These are phyloP conservation scores for Limnephilus rhombicus DNA, from an alignment of 2,888 invertebrate species.

Conservation along the genomic window DNA sequence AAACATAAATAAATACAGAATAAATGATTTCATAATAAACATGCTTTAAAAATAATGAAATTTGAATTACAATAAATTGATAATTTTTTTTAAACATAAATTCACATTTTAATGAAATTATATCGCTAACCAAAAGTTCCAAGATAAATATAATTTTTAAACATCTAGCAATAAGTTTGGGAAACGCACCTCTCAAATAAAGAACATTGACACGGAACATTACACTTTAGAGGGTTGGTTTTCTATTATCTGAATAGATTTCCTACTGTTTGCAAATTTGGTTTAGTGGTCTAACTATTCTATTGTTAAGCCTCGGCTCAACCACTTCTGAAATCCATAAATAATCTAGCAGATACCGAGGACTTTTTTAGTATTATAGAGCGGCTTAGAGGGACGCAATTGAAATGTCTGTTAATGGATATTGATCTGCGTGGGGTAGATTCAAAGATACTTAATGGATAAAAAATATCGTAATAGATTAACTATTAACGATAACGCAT, in stretches of 20 bases:
- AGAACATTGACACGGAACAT: slow-evolving; percentile 57
- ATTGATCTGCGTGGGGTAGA: slow-evolving; percentile 17
- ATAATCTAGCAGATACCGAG: slow-evolving; percentile 53
- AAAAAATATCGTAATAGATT: neutral
- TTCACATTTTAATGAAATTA: no score
- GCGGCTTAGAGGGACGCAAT: slow-evolving; percentile 27
- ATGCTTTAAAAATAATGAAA: no score
- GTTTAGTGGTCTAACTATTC: slow-evolving; percentile 50
- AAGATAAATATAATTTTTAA: no score
- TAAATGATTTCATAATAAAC: no score
- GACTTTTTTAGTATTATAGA: slow-evolving; percentile 49
- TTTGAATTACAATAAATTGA: no score
- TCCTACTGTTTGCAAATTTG: slow-evolving; percentile 59
- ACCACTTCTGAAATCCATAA: slow-evolving; percentile 50
- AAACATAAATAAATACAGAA: no score
- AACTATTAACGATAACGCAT: neutral
- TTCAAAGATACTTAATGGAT: slow-evolving; percentile 5
- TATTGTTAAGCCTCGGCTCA: slow-evolving; percentile 33
- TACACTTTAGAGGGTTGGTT: slow-evolving; percentile 37
- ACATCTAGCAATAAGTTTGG: neutral
- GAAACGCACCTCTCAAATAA: neutral
- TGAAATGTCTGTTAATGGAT: slow-evolving; percentile 49
- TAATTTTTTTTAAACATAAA: no score
- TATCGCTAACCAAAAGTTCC: no score
- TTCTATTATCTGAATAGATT: slow-evolving; percentile 49